phyloP scores from a whole-genome alignment of 2,888 invertebrate species.

The Chrysolina americana region DNA sequence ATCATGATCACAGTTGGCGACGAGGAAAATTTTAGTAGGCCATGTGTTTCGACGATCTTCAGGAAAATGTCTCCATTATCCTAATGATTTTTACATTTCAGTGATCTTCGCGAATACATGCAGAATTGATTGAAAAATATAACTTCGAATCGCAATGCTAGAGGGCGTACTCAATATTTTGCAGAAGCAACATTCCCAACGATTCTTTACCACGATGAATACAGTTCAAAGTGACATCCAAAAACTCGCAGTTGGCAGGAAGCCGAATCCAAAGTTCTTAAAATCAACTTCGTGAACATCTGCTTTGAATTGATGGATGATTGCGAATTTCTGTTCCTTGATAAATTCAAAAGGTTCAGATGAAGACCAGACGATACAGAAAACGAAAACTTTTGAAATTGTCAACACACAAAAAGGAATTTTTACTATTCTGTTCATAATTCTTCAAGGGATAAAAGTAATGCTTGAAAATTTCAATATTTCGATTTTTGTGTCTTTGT shows the following conservation, averaged over 20 bases:
- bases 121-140: not conserved
- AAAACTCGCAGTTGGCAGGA: not conserved
- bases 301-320: slow-evolving; percentile 4
- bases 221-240: slow-evolving; percentile 11
- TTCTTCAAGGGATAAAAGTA: too few species aligned
- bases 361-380: slow-evolving; percentile 1
- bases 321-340: not conserved
- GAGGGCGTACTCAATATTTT: not conserved
- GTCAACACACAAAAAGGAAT: not conserved
- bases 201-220: slow-evolving; percentile 14
- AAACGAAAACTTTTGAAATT: not conserved
- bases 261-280: too few species aligned
- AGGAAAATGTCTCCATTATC: too few species aligned
- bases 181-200: slow-evolving; percentile 20
- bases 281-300: slow-evolving; percentile 1
- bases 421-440: too few species aligned
- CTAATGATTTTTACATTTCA: not conserved
- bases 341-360: not conserved
- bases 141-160: not conserved
- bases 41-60: not conserved
- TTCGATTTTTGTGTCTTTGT: not conserved
- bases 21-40: not conserved
- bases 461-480: too few species aligned
- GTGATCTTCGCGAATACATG: not conserved
- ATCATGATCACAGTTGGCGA: not conserved